Evolutionary conservation across 2,113 vertebrate genomes (phyloP).

Genomic region (Scophthalmus maximus): DNA sequence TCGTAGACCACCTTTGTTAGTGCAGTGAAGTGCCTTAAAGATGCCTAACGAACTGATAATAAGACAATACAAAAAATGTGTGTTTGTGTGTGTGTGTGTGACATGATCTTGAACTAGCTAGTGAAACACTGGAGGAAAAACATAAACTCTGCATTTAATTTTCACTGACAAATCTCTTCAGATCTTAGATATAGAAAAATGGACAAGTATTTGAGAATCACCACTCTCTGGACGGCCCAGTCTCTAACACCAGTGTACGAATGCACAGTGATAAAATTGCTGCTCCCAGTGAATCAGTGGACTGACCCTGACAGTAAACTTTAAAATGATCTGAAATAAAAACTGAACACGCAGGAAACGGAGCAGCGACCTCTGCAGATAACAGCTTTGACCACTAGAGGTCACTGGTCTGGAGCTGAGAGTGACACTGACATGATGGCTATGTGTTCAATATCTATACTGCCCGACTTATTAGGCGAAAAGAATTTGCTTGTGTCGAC

Average conservation of each 20-base stretch:
- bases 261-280: neutral
- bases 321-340: neutral
- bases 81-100: no score
- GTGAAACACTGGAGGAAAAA: no score
- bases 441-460: constrained; percentile 19
- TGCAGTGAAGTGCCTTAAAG: no score
- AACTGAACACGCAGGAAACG: neutral
- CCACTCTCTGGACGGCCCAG: neutral
- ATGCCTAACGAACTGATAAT: no score
- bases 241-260: no score
- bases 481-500: constrained; percentile 22
- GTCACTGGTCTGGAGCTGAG: constrained; percentile 9
- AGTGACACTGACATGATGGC: constrained; percentile 20
- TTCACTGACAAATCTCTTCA: no score
- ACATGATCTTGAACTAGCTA: no score
- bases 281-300: neutral
- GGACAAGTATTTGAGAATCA: neutral
- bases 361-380: neutral
- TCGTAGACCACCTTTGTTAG: no score
- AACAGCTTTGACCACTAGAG: neutral
- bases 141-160: no score
- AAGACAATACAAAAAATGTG: no score
- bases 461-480: neutral
- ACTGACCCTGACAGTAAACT: neutral
- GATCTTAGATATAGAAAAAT: no score